Evolutionary conservation across 2,113 vertebrate species (phyloP).

Genomic region (Argyrosomus japonicus): DNA sequence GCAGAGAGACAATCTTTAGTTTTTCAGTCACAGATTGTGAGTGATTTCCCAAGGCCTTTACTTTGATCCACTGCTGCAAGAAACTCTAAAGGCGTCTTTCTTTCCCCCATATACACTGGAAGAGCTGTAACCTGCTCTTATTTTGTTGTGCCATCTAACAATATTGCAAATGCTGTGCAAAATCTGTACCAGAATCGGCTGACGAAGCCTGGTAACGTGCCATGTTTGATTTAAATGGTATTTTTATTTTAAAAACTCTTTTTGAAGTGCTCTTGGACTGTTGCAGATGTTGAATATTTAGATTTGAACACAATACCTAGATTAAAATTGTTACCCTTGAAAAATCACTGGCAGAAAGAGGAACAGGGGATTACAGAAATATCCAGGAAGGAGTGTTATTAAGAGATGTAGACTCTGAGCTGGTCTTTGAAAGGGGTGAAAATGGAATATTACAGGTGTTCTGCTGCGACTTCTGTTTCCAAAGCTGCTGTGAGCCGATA

Average conservation of each 20-base stretch:
- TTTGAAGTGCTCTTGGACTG: neutral
- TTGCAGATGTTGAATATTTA: neutral
- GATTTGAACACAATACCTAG: neutral
- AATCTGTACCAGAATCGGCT: neutral
- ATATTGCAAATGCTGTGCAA: neutral
- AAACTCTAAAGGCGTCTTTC: constrained; percentile 7
- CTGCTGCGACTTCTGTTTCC: constrained; percentile 20
- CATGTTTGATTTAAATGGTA: neutral
- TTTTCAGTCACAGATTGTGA: constrained; percentile 15
- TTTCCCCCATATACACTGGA: neutral
- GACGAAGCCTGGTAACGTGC: neutral
- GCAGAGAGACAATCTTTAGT: neutral
- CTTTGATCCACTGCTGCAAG: constrained; percentile 30
- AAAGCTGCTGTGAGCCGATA: constrained; percentile 62
- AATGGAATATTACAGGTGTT: constrained; percentile 44
- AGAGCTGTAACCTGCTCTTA: neutral
- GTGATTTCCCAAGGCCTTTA: constrained; percentile 23
- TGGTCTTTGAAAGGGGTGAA: constrained; percentile 4
- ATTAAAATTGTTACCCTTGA: neutral
- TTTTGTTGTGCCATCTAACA: neutral
- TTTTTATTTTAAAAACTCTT: neutral
- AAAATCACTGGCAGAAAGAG: neutral
- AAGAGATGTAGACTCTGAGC: neutral
- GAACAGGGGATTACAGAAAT: neutral
- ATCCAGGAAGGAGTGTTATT: neutral